phyloP scores from a whole-genome alignment of 2,113 vertebrate genomes.

The Orycteropus afer region DNA sequence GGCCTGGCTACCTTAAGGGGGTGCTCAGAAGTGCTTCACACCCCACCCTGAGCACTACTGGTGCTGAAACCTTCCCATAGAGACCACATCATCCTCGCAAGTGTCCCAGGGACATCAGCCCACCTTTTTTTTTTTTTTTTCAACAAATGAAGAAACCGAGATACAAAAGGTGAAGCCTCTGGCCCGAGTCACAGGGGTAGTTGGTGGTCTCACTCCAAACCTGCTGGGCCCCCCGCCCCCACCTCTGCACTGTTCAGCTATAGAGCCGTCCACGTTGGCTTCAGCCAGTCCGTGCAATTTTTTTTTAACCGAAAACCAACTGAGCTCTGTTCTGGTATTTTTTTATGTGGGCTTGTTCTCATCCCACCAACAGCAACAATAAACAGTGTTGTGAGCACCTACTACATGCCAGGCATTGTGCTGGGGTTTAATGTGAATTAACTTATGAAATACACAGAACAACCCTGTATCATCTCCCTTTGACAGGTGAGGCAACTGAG shows the following conservation, averaged over 20 bases:
- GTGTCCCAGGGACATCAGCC: not conserved
- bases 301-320: not conserved
- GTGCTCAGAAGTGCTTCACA: accelerated
- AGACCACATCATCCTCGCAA: not conserved
- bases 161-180: not conserved
- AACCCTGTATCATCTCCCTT: not conserved
- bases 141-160: not conserved
- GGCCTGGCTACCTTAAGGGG: not conserved
- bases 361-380: not conserved
- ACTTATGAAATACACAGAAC: not conserved
- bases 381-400: not conserved
- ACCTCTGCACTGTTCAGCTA: not conserved
- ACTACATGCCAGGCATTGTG: not conserved
- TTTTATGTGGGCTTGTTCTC: not conserved
- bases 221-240: not conserved
- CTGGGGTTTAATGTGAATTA: not conserved
- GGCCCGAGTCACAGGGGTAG: not conserved
- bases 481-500: not conserved
- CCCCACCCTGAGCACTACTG: accelerated
- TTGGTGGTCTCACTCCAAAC: not conserved
- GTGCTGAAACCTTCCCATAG: no score
- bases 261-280: not conserved
- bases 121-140: accelerated
- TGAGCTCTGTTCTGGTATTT: not conserved
- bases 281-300: not conserved